Evolutionary conservation across 1,140 invertebrate species (phyloP), one percentile per base, ranked within the genome.

Genomic region (Geopemphigus sp.): DNA sequence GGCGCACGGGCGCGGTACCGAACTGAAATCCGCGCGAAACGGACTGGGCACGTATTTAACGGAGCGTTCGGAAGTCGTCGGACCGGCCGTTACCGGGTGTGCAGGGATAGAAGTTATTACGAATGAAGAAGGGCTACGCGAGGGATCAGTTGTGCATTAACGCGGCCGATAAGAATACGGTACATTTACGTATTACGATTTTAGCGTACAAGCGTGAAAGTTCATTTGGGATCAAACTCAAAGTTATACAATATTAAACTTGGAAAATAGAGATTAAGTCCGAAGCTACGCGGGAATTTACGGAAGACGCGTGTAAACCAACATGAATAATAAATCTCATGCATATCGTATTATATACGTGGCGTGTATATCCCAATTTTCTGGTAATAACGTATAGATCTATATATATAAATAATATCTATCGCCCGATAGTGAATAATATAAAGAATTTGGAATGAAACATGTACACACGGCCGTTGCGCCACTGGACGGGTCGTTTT

Each of bases 201-300:
- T 66, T 45, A 10, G 32, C 39, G 11, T 66, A 66, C 11, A n/a
- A 19, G 19, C 12, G 32, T 45, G 63, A 66, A 66, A 66, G 32
- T 66, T 66, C 63, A 22, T 66, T 22, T 66, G n/a, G 32, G 32
- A 66, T 66, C 32, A 66, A 66, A 66, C 32, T 45, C 11, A 66
- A 66, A 66, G 32, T 45, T 32, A 66, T 66, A n/a, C 63, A 66
- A n/a, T 66, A 66, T 66, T 66, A 66, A 66, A 66, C 32, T 45
- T 45, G 32, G 63, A 66, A 66, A 45, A 39, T 66, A 66, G 32
- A 39, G 63, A 66, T 66, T 66, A 45, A 32, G n/a, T 22, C n/a
- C 8, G n/a, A 39, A 39, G 32, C 1, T 66, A 66, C n/a, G 19
- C 17, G n/a, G 29, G 26, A 32, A 26, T 61, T 26, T 29, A 32